Evolutionary conservation across 2,113 vertebrate genomes (phyloP).

Genomic region (Perca schrenkii): DNA sequence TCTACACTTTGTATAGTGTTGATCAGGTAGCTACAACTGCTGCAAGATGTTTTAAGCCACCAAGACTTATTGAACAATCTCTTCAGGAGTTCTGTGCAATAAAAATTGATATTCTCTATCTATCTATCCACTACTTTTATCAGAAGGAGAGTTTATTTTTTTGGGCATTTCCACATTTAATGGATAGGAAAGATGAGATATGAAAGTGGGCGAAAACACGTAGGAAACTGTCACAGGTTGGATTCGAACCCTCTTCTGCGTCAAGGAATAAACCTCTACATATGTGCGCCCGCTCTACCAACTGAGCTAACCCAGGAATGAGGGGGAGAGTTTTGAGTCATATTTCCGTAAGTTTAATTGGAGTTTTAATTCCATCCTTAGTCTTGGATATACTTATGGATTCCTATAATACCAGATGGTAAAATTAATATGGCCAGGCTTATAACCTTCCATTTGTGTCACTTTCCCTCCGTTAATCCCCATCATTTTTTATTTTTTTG

Average conservation of each 20-base stretch:
- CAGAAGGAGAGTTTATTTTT: too few relatives aligned
- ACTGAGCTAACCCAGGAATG: too few relatives aligned
- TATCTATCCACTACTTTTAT: too few relatives aligned
- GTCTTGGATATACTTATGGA: constrained; percentile 24
- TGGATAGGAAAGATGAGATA: too few relatives aligned
- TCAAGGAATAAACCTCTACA: too few relatives aligned
- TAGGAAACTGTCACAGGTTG: too few relatives aligned
- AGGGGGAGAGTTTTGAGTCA: too few relatives aligned
- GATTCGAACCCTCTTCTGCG: too few relatives aligned
- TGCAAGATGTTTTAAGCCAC: neutral
- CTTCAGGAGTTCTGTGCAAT: neutral
- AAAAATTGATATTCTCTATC: neutral
- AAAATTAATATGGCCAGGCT: constrained; percentile 26
- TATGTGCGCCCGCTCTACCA: too few relatives aligned
- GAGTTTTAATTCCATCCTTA: constrained; percentile 11
- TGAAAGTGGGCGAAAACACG: too few relatives aligned
- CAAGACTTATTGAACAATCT: neutral
- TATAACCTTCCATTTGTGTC: constrained; percentile 56
- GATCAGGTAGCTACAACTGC: neutral
- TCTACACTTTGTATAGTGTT: neutral
- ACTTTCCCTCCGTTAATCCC: constrained; percentile 50
- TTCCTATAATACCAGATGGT: constrained; percentile 35
- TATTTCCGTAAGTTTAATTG: constrained; percentile 5
- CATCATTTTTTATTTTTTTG: constrained; percentile 20
- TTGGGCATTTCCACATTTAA: too few relatives aligned